Base-by-base conservation (phyloP, 2,888 invertebrate genomes). In the Leptodirus hochenwartii region DNA sequence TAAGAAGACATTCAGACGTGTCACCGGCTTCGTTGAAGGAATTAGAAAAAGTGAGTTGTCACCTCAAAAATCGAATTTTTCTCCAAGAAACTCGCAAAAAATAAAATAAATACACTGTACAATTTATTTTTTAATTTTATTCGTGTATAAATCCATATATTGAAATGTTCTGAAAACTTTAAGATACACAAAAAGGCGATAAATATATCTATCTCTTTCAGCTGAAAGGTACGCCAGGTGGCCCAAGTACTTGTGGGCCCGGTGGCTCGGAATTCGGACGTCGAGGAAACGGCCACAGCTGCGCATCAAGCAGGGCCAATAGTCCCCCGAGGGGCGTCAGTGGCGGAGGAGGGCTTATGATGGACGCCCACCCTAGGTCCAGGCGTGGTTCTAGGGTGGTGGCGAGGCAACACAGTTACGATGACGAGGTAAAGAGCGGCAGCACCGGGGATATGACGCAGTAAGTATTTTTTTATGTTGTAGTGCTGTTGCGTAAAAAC, bases 1-100 rank as follows among this genome's bases (percentile, higher is more conserved):
- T 82, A 5, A 62, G 84, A 12, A 58, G 84, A 20, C 84, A 84
- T 49, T 84, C 82, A 2, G 85, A 84, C 48, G 84, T 84, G 2
- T 84, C 84, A 8, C 82, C 84, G 9, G 82, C 82, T 3, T 81
- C 81, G 22, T 60, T 85, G 26, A 84, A 84, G 49, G 84, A 84
- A 52, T 61, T 85, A n/a, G 84, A 85, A 58, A 80, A 81, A 69
- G 82, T 82, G 20, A 20, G n/a, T 20, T 8, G 20, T n/a, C 20
- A 20, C 20, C 6, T 8, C 6, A 20, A n/a, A 20, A 20, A 20
- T 20, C 20, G n/a, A 20, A 8, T 8, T 20, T n/a, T 8, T 20
- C 6, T n/a, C n/a, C n/a, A n/a, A 20, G n/a, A 8, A 6, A n/a
- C 20, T 20, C n/a, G n/a, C 20, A n/a, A 20, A 20, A 20, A 8